Evolutionary conservation across 1,140 invertebrate genomes (phyloP), one percentile per base, ranked within the genome.

Genomic region (Drosophila funebris): DNA sequence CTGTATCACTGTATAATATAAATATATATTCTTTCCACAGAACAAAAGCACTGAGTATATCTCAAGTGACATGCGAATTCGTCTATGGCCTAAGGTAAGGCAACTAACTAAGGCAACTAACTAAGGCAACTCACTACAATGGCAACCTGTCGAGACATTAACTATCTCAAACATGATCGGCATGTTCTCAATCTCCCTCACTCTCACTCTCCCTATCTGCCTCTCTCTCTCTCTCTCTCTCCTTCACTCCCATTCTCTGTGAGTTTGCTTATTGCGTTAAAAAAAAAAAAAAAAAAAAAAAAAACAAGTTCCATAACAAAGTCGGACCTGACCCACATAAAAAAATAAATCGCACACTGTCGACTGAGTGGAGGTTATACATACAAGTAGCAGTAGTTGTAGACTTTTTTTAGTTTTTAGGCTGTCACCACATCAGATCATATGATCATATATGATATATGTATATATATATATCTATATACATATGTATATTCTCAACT

Each of bases 261-360:
- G 14, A 9, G 1, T 16, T 24, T 20, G 33, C 16, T 52, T 52
- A 52, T 52, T 52, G 29, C 48, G 27, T 33, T 1, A 27, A 33
- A 53, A 53, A 36, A 7, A n/a, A 11, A n/a, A 24, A 44, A 44
- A 44, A 27, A 27, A 33, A 29, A 52, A 33, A 13, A 20, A 3
- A 14, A 44, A 60, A 60, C 56, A 31, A 60, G 54, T 58, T 58
- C 11, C 11, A 58, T 33, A 58, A 8, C 31, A 31, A 36, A n/a
- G 31, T 61, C 44, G 44, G 44, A 61, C 58, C 58, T 61, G 58
- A 61, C 58, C 58, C 58, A 61, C 44, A 50, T 61, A 50, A 16
- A 31, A 57, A 58, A 7, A 24, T 13, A 50, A 43, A 31, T 20
- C 27, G 31, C 20, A 9, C n/a, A 52, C 27, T 31, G 27, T 29